These are phyloP conservation scores for Ivindomyrus marchei DNA, from an alignment of 2,113 vertebrate species.

Conservation along the genomic window DNA sequence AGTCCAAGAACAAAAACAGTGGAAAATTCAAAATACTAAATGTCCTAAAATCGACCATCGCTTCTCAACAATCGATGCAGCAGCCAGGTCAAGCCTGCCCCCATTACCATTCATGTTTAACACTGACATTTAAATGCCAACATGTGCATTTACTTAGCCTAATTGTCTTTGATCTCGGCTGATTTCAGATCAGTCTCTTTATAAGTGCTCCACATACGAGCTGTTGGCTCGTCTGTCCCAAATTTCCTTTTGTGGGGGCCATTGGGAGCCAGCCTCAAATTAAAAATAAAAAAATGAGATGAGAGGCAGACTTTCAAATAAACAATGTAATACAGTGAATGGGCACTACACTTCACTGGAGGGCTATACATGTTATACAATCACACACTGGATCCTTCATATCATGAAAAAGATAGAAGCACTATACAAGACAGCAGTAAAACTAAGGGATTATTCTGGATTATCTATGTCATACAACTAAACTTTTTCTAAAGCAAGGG, in stretches of 20 bases:
- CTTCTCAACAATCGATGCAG: neutral
- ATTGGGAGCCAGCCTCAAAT: neutral
- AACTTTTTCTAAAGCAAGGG: neutral
- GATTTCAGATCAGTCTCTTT: slow-evolving; percentile 7
- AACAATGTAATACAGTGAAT: neutral
- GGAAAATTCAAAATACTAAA: neutral
- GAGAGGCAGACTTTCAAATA: neutral
- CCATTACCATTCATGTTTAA: slow-evolving; percentile 12
- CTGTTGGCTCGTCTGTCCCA: neutral
- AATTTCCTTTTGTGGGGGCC: neutral
- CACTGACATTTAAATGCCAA: neutral
- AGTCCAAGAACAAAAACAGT: neutral
- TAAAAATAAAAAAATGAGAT: neutral
- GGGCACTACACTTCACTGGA: neutral
- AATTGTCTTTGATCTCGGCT: slow-evolving; percentile 15
- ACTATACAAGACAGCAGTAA: neutral
- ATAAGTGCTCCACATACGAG: neutral
- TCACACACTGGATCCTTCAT: neutral
- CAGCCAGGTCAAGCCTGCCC: neutral
- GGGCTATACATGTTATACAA: neutral
- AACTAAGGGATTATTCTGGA: neutral
- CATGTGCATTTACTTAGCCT: slow-evolving; percentile 7
- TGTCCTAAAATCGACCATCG: neutral
- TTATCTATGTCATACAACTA: neutral
- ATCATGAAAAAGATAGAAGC: neutral